Base-by-base conservation (phyloP, 92 coral and sea anemone genomes). In the Heliopora coerulea region DNA sequence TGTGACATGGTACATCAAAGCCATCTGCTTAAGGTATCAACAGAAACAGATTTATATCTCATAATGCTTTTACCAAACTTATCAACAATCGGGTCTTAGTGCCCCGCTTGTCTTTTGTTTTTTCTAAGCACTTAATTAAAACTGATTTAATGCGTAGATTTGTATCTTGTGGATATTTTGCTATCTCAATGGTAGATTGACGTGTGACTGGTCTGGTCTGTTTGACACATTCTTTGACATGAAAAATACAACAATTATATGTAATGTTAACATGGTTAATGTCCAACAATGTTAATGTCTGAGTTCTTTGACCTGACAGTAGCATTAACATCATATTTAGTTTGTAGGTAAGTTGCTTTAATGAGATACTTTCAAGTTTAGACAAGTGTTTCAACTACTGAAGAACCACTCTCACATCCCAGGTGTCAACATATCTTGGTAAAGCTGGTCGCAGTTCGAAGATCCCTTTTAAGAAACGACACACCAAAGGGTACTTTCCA, bases 291-390 rank as follows among this genome's bases (percentile, higher is more conserved):
- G 72, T 42, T 42, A 65, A 17, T 65, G 72, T 65, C 40, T 65
- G 72, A 1, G 56, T 65, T 65, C 50, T 65, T 26, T 65, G 72
- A 5, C 72, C 72, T 6, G 72, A 65, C 34, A 63, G 56, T 8
- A 83, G 73, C 2, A 46, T 58, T 27, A 82, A 54, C 46, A 75
- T 41, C 82, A 75, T 75, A 15, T 68, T 68, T 27, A 82, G 62
- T 46, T 82, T 82, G 41, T 65, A 37, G 21, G 74, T 56, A 56
- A 48, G 68, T 24, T 65, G 75, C 69, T 75, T 81, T 18, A 73
- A 30, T n/a, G 69, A 57, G 12, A 57, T 44, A 8, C 32, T 21
- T 8, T 3, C 6, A 17, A 61, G 67, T 28, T 33, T 61, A 10
- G 67, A 42, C 49, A 61, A 61, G 1, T 1, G 28, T 41, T 42